Evolutionary conservation across 2,113 vertebrate species (phyloP), one percentile per base, ranked within the genome.

Genomic region (Axis porcinus): DNA sequence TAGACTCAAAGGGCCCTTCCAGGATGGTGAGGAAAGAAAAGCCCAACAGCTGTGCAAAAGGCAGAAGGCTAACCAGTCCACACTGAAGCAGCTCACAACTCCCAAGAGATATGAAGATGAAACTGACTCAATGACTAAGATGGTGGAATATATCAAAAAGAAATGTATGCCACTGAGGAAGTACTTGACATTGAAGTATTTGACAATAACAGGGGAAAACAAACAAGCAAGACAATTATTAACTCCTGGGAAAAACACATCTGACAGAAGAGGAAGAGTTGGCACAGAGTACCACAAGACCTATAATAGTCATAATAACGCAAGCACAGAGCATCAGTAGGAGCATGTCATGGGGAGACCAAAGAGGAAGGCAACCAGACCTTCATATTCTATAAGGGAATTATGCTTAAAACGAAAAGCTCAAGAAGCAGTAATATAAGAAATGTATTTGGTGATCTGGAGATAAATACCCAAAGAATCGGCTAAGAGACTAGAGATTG

Each of bases 131-230:
- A 57, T 70, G 50, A 60, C 36, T 10, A 70, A 58, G 25, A 27
- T 6, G 5, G 25, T 7, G 55, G 67, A 89, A 94, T 30, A 86
- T 36, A 91, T 10, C 47, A 79, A 89, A 30, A 93, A 79, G 36
- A 98, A 84, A 89, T 95, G 7, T 79, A 57, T 54, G 33, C 52
- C 91, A 78, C 64, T 54, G n/a, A 91, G 78, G 45, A 96, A 36
- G 50, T 45, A 52, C 88, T 79, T 89, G 84, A 84, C n/a, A 30
- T 36, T 94, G 92, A 96, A 91, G 93, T 96, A 93, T 74, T 74
- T 91, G 70, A 81, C 55, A 94, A 86, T 84, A 97, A 57, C 40
- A 90, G 36, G n/a, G 43, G 5, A 84, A 97, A 98, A 96, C 86
- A 97, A 94, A 91, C 74, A 91, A 95, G 28, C 33, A 85, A 74